Conservation (phyloP, 2,888 invertebrate species). For the Taenaris catops region DNA sequence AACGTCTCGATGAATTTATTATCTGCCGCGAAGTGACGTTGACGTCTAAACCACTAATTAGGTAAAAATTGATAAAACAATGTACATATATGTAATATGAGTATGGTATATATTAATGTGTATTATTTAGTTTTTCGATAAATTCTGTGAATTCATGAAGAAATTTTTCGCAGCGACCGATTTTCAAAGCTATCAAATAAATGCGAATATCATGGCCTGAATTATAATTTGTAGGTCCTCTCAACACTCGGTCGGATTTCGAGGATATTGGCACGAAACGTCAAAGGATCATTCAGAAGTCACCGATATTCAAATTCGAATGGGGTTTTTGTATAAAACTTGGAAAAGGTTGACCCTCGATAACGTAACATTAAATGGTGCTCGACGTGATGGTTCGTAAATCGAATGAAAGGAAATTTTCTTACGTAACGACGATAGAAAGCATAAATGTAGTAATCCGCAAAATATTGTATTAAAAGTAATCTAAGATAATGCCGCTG, state of each 20-base stretch:
- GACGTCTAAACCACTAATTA: no score
- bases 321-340: constrained; percentile 17
- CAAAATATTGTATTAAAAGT: no score
- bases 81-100: no score
- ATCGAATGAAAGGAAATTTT: constrained; percentile 1
- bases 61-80: no score
- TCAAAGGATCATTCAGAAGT: constrained; percentile 21
- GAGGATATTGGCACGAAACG: constrained; percentile 19
- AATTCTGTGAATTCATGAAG: no score
- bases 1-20: no score
- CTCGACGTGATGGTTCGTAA: constrained; percentile 1
- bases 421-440: no score
- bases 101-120: no score
- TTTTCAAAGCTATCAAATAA: constrained; percentile 15
- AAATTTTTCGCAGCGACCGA: not conserved
- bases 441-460: no score
- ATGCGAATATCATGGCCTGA: constrained; percentile 19
- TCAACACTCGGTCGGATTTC: constrained; percentile 6
- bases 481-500: no score
- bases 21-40: no score
- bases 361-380: constrained; percentile 2
- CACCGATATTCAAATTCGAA: constrained; percentile 22
- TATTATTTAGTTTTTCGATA: no score
- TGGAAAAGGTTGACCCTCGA: constrained; percentile 9
- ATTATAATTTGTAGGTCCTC: constrained; percentile 17